Percentiles rank a stretch among this genome's conserved stretches.
These are phyloP conservation scores for Pseudomyrmex sp. DNA, from an alignment of 1,140 invertebrate species.

Conservation along the genomic window DNA sequence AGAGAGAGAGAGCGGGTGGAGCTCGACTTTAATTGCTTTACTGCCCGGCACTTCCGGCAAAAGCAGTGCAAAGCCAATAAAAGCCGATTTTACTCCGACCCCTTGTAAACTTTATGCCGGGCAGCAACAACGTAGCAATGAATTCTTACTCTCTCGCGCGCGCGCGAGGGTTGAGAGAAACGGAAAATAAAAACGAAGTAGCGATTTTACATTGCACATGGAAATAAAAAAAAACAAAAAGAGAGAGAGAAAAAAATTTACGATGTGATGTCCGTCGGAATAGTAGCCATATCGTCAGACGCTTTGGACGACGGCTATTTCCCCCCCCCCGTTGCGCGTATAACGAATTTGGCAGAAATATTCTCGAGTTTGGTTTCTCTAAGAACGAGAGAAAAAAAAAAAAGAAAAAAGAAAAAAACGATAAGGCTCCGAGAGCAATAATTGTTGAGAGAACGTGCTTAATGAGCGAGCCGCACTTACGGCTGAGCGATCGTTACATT, in stretches of 20 bases:
- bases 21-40: slow-evolving; percentile 75
- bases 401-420: slow-evolving; percentile 16
- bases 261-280: neutral
- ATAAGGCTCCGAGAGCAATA: slow-evolving; percentile 23
- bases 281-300: neutral
- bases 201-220: neutral
- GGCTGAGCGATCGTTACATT: slow-evolving; percentile 37
- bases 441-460: slow-evolving; percentile 34
- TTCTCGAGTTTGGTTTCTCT: neutral
- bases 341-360: neutral
- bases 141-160: slow-evolving; percentile 16
- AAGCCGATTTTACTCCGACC: slow-evolving; percentile 70
- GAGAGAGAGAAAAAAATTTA: slow-evolving; percentile 8
- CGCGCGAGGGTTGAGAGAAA: neutral
- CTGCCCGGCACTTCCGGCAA: slow-evolving; percentile 70
- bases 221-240: slow-evolving; percentile 23
- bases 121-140: neutral
- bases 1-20: neutral
- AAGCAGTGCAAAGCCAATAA: slow-evolving; percentile 70
- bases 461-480: slow-evolving; percentile 43
- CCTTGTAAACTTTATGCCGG: slow-evolving; percentile 76
- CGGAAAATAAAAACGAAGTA: neutral
- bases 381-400: neutral
- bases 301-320: neutral
- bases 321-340: neutral